phyloP scores from a whole-genome alignment of 2,888 invertebrate species.

The Helobdella robusta region DNA sequence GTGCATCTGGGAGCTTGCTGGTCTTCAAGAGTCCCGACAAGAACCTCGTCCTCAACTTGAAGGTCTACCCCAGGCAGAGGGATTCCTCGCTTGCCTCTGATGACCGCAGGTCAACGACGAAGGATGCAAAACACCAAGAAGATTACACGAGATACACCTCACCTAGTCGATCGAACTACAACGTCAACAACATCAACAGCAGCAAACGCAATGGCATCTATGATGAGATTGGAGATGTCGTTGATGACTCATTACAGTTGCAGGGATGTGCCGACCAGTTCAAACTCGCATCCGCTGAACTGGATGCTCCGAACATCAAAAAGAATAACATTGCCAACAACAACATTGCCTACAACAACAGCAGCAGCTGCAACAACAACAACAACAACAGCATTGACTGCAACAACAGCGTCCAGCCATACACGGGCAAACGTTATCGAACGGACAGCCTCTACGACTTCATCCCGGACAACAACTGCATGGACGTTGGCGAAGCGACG shows the following conservation, averaged over 20 bases:
- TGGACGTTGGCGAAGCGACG: no score
- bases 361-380: neutral
- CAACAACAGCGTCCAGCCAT: neutral
- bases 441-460: conserved; percentile 22
- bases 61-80: no score
- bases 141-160: neutral
- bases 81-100: no score
- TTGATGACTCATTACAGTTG: neutral
- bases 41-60: no score
- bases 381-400: neutral
- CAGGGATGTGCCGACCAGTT: neutral
- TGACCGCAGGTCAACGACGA: neutral
- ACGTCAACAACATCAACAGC: no score
- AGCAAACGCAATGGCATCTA: conserved; percentile 1
- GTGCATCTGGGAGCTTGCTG: no score
- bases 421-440: neutral
- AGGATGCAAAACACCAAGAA: neutral
- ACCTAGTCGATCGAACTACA: no score
- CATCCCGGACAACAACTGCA: conserved; percentile 9
- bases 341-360: neutral
- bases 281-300: neutral
- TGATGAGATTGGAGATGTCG: conserved; percentile 13
- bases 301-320: neutral
- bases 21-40: no score
- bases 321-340: neutral